Conservation (phyloP, 2,888 invertebrate genomes). For the Andrena trimmerana region DNA sequence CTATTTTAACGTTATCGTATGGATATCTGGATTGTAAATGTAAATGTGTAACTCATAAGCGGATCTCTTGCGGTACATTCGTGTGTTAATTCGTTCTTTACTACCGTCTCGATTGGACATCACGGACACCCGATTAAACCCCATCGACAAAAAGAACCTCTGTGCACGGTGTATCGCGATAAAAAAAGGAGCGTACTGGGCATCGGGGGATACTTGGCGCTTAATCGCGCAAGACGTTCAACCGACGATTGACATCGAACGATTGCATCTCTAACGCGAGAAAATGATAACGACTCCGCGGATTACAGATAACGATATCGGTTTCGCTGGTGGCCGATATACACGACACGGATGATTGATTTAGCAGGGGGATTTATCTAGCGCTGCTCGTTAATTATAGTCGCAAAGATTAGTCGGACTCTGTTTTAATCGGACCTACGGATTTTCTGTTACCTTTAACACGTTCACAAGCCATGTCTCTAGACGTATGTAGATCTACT, state of each 20-base stretch:
- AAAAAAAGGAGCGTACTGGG: too few relatives aligned
- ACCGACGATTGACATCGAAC: constrained; percentile 35
- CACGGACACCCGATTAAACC: constrained; percentile 48
- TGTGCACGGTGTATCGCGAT: constrained; percentile 18
- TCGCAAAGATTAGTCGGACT: constrained; percentile 34
- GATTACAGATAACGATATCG: constrained; percentile 22
- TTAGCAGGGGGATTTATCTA: constrained; percentile 16
- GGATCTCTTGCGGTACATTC: constrained; percentile 66
- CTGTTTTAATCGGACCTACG: constrained; percentile 24
- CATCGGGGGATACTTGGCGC: too few relatives aligned
- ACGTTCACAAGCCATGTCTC: constrained; percentile 1
- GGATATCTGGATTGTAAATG: constrained; percentile 75
- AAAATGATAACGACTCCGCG: constrained; percentile 32
- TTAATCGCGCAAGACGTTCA: neutral
- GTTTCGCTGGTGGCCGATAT: constrained; percentile 2
- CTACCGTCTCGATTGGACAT: constrained; percentile 61
- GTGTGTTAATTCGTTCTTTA: constrained; percentile 55
- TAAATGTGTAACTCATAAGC: constrained; percentile 73
- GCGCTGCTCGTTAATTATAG: constrained; percentile 43
- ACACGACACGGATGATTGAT: constrained; percentile 20
- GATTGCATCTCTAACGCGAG: constrained; percentile 19
- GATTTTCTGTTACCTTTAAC: constrained; percentile 31
- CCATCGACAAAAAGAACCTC: constrained; percentile 9
- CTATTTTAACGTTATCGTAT: constrained; percentile 75
- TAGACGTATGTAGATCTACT: too few relatives aligned